Base-by-base conservation (phyloP, 2,888 invertebrate species). In the Epiblema foenella region DNA sequence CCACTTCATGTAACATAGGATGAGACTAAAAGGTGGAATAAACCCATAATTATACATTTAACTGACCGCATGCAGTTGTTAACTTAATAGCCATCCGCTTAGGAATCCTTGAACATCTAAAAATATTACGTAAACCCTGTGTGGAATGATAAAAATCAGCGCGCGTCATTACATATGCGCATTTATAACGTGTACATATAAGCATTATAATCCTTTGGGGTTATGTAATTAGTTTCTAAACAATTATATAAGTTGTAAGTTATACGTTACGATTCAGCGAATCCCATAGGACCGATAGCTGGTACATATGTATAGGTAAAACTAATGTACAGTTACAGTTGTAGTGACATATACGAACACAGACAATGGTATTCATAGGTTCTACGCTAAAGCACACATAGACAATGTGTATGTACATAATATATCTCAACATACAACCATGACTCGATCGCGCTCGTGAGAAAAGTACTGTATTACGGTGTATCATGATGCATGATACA, bases 1-100 rank as follows among this genome's bases (percentile, higher is more conserved):
- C 56, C n/a, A 29, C 29, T 24, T 54, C 7, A 54, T 54, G 52
- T 54, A 54, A 54, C 52, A 20, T 24, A 59, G 51, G 5, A 59
- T 52, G 37, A 52, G 17, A 59, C 39, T 39, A 39, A 18, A 29
- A 4, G 2, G 67, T 8, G 24, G 20, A 39, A 37, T 52, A 51
- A 69, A 51, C 15, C 15, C 29, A 33, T 54, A 62, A 69, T 37
- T 37, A 37, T 46, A 12, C 54, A 46, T 54, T 37, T 63, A 69
- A 33, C 33, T 29, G 33, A 59, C 46, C 37, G 37, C 58, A 37
- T 51, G 33, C 58, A 37, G 49, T 63, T 60, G 46, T 68, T 69
- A 69, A 62, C 20, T 57, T 63, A 69, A 69, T 69, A 69, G 17
- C 37, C 56, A 63, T 57, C 37, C 68, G 49, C 37, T n/a, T 29